Evolutionary conservation across 2,113 vertebrate genomes (phyloP).

Genomic region (Corynorhinus townsendii): DNA sequence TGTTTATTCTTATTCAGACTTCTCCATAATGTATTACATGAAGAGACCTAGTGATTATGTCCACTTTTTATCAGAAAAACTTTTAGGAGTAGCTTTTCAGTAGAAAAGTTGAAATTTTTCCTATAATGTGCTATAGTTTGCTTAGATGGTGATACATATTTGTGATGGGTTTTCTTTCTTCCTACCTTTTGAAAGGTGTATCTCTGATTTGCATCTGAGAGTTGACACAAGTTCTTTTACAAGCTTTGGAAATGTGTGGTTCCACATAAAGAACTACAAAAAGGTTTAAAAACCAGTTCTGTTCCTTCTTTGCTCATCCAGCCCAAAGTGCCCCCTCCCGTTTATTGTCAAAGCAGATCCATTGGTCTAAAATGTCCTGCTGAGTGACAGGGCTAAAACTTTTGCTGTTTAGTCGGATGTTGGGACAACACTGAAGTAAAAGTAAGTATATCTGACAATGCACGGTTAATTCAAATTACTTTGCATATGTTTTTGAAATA

Average conservation of each 20-base stretch:
- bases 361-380: background rate
- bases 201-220: constrained; percentile 6
- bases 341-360: background rate
- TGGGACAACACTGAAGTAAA: background rate
- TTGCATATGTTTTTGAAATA: background rate
- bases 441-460: background rate
- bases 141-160: background rate
- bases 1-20: background rate
- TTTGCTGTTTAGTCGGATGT: background rate
- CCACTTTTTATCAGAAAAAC: constrained; percentile 9
- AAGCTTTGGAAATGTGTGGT: constrained; percentile 23
- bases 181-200: background rate
- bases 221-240: background rate
- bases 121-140: background rate
- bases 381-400: background rate
- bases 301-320: background rate
- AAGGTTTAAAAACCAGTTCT: background rate
- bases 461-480: background rate
- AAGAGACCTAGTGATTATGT: background rate
- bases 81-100: background rate
- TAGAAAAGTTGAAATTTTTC: background rate
- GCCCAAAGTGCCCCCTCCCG: background rate
- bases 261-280: constrained; percentile 15
- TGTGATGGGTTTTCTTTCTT: background rate
- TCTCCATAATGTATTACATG: background rate